phyloP scores from a whole-genome alignment of 53 echinoderm and acorn worm species.

The Stichopus horrens region DNA sequence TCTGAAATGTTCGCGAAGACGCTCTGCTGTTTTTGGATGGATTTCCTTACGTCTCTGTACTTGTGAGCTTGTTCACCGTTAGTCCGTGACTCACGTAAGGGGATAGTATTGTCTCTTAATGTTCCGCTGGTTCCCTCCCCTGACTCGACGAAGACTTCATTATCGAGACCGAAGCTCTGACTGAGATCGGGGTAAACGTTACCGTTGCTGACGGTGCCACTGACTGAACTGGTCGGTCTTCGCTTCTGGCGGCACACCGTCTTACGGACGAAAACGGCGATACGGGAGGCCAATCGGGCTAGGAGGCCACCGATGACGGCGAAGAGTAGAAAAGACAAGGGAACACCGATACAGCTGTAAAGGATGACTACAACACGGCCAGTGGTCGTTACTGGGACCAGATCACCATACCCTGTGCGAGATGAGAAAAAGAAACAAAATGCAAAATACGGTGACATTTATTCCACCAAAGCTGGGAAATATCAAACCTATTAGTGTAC shows the following conservation, averaged over 20 bases:
- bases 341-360: slow-evolving; percentile 73
- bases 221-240: not conserved
- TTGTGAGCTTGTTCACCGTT: not conserved
- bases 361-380: slow-evolving; percentile 66
- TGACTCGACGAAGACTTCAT: not conserved
- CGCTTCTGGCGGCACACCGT: not conserved
- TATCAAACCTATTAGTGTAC: too few species aligned
- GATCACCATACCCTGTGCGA: slow-evolving; percentile 75
- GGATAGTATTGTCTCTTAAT: not conserved
- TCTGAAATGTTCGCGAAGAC: slow-evolving; percentile 28
- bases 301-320: slow-evolving; percentile 81
- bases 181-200: slow-evolving; percentile 3
- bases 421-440: not conserved
- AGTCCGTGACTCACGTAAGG: not conserved
- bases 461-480: too few species aligned
- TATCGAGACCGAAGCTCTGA: not conserved
- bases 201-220: slow-evolving; percentile 4
- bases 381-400: slow-evolving; percentile 60
- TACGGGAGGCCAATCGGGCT: slow-evolving; percentile 53
- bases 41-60: not conserved
- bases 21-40: slow-evolving; percentile 29
- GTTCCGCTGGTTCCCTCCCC: not conserved
- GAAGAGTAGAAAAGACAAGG: slow-evolving; percentile 71
- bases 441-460: not conserved
- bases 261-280: slow-evolving; percentile 24